Evolutionary conservation across 1,140 invertebrate genomes (phyloP).

Genomic region (Cotesia chilonis): DNA sequence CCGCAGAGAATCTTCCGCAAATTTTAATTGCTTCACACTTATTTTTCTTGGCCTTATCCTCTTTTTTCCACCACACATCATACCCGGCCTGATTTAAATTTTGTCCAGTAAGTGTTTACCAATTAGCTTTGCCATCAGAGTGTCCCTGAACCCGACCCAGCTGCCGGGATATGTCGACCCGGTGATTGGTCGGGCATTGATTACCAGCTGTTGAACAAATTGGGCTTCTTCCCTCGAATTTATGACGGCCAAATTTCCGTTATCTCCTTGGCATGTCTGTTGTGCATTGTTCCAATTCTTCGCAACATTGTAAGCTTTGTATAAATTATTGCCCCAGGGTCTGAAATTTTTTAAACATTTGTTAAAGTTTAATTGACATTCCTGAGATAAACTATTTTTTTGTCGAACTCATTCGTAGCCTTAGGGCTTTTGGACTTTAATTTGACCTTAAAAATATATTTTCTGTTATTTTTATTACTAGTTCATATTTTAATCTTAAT

Average conservation of each 20-base stretch:
- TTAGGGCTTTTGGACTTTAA: neutral
- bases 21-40: conserved; percentile 17
- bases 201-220: neutral
- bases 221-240: conserved; percentile 12
- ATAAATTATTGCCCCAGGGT: neutral
- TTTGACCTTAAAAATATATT: too few relatives aligned
- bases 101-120: neutral
- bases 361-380: conserved; percentile 1
- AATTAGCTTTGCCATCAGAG: neutral
- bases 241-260: conserved; percentile 4
- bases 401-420: neutral
- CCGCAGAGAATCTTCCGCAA: conserved; percentile 1
- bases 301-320: neutral
- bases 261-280: neutral
- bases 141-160: conserved; percentile 9
- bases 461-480: too few relatives aligned
- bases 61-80: conserved; percentile 1
- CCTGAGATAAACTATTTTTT: neutral
- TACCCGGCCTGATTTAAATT: conserved; percentile 12
- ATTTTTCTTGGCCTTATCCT: neutral
- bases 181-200: neutral
- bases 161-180: neutral
- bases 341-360: conserved; percentile 8
- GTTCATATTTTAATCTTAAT: too few relatives aligned
- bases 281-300: conserved; percentile 1